These are phyloP conservation scores for Drosophila aldrichi DNA, from an alignment of 2,888 invertebrate species.

Conservation along the genomic window DNA sequence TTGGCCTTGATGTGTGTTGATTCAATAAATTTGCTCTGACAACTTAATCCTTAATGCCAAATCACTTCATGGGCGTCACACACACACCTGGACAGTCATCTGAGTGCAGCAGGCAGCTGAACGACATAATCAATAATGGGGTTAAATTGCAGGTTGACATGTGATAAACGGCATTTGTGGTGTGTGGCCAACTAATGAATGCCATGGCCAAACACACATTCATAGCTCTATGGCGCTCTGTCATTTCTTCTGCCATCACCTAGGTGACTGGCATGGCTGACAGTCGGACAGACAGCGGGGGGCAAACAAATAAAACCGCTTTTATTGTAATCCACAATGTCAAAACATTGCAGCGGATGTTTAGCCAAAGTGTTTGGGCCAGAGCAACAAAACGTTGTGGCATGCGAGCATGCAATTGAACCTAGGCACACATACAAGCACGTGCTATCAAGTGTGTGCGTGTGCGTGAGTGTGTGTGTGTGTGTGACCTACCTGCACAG, in stretches of 20 bases:
- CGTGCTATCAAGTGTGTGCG: slow-evolving; percentile 5
- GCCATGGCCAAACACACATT: slow-evolving; percentile 42
- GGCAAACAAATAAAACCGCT: slow-evolving; percentile 72
- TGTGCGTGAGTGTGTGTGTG: slow-evolving; percentile 32
- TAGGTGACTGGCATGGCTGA: slow-evolving; percentile 8
- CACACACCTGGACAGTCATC: not conserved
- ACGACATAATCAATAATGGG: slow-evolving; percentile 64
- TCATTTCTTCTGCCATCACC: slow-evolving; percentile 1
- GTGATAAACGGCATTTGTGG: slow-evolving; percentile 56
- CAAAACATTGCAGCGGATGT: slow-evolving; percentile 72
- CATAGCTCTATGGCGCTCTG: not conserved
- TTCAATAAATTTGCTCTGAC: slow-evolving; percentile 28
- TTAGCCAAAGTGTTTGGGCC: slow-evolving; percentile 42
- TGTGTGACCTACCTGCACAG: slow-evolving; percentile 53
- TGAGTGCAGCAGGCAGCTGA: slow-evolving; percentile 27
- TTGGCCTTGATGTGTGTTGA: slow-evolving; percentile 6
- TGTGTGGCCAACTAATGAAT: slow-evolving; percentile 67
- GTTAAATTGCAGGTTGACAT: slow-evolving; percentile 67
- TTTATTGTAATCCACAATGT: slow-evolving; percentile 76
- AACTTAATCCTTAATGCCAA: slow-evolving; percentile 30
- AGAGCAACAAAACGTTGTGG: slow-evolving; percentile 28
- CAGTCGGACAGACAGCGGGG: slow-evolving; percentile 39
- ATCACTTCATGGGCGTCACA: slow-evolving; percentile 19
- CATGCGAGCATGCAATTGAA: slow-evolving; percentile 47
- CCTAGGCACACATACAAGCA: not conserved